phyloP scores from a whole-genome alignment of 2,113 vertebrate species.

The Python bivittatus region DNA sequence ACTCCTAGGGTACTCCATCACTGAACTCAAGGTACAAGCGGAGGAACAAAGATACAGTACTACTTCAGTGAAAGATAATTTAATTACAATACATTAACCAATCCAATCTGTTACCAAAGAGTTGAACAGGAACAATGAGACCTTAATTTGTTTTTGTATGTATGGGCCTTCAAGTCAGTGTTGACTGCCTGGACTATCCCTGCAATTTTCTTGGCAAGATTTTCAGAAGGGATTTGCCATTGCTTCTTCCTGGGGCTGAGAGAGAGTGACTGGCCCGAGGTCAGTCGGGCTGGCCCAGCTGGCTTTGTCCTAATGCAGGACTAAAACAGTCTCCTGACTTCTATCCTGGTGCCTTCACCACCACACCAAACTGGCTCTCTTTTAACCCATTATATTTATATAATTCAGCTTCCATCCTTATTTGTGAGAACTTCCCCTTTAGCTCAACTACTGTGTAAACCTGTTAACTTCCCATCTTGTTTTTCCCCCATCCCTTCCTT shows the following conservation, averaged over 20 bases:
- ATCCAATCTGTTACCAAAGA: not conserved
- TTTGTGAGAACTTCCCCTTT: not conserved
- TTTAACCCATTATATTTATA: not conserved
- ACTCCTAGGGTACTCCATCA: not conserved
- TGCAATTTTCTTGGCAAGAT: not conserved
- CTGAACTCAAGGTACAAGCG: not conserved
- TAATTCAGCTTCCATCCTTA: not conserved
- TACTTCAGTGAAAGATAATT: not conserved
- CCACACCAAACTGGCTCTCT: not conserved
- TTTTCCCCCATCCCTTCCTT: not conserved
- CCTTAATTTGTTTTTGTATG: not conserved
- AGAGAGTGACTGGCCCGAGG: not conserved
- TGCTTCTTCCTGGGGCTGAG: not conserved
- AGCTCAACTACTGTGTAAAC: not conserved
- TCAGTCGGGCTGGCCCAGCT: too few species aligned
- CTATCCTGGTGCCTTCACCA: not conserved
- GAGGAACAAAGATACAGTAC: not conserved
- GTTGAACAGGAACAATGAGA: not conserved
- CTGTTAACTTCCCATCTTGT: not conserved
- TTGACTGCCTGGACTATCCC: not conserved
- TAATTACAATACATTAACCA: not conserved
- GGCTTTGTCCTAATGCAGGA: not conserved
- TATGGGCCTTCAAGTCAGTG: not conserved
- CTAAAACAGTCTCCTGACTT: not conserved
- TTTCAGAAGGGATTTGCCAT: not conserved